Conservation (phyloP, 1,140 invertebrate species). For the Glomeris maerens region DNA sequence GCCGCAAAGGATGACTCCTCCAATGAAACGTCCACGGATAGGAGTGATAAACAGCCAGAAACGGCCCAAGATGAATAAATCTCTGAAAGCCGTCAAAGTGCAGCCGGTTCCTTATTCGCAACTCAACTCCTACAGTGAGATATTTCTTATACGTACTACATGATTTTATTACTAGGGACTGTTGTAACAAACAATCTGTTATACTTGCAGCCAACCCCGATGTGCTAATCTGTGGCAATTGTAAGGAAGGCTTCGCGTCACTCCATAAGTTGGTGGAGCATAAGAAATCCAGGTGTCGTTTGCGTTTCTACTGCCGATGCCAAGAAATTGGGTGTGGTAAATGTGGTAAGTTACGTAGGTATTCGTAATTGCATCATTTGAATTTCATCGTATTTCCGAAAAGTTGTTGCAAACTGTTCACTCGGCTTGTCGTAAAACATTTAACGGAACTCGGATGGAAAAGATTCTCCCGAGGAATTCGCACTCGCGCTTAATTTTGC, state of each 20-base stretch:
- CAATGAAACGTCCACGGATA: slow-evolving; percentile 7
- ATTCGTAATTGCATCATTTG: too few species aligned
- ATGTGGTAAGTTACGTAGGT: too few species aligned
- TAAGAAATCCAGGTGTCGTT: slow-evolving; percentile 69
- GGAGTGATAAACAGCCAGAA: background rate
- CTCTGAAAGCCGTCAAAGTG: slow-evolving; percentile 1
- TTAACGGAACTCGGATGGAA: too few species aligned
- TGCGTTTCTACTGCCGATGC: slow-evolving; percentile 71
- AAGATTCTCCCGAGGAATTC: too few species aligned
- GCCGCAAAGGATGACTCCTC: slow-evolving; percentile 9
- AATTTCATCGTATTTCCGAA: too few species aligned
- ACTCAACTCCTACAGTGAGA: slow-evolving; percentile 6
- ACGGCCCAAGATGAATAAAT: slow-evolving; percentile 3
- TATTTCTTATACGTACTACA: background rate
- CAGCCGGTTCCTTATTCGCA: slow-evolving; percentile 4
- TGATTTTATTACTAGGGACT: background rate
- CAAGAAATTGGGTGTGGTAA: too few species aligned
- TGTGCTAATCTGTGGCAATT: slow-evolving; percentile 76
- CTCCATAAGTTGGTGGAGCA: slow-evolving; percentile 67
- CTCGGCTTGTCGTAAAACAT: too few species aligned
- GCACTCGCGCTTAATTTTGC: too few species aligned
- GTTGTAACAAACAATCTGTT: background rate
- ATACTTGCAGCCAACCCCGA: slow-evolving; percentile 54
- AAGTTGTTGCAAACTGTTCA: too few species aligned
- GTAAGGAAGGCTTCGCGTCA: slow-evolving; percentile 65